Evolutionary conservation across 2,797 vertebrate genomes (phyloP).

Genomic region (Alca torda): DNA sequence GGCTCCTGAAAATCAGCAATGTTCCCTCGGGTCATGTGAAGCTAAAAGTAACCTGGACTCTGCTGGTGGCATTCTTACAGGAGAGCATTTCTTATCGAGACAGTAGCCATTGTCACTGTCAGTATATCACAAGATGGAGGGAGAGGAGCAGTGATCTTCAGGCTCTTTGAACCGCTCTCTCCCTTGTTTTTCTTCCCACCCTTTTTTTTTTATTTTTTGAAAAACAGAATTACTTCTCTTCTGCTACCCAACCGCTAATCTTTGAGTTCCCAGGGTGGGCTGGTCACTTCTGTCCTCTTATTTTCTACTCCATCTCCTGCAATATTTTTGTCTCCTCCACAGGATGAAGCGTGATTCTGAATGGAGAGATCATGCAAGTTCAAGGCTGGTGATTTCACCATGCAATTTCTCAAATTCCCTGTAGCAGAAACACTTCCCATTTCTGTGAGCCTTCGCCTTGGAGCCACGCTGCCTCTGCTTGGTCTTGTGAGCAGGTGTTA

Average conservation of each 20-base stretch:
- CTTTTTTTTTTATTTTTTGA: not conserved
- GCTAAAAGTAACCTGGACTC: not conserved
- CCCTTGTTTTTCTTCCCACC: accelerated
- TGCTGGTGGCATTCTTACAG: not conserved
- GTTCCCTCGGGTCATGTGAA: not conserved
- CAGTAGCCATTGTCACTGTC: not conserved
- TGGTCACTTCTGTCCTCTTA: not conserved
- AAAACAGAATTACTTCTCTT: not conserved
- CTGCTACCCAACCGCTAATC: not conserved
- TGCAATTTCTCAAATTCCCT: not conserved
- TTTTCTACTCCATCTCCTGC: not conserved
- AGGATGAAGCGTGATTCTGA: not conserved
- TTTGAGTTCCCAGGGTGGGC: not conserved
- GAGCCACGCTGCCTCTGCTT: not conserved
- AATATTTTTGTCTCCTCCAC: not conserved
- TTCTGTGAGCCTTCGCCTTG: not conserved
- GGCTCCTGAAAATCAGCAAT: not conserved
- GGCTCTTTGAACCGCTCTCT: not conserved
- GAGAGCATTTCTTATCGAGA: not conserved
- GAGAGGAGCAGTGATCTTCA: not conserved
- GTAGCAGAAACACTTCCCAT: not conserved
- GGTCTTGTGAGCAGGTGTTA: not conserved
- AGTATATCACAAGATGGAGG: not conserved
- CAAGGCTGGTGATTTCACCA: not conserved
- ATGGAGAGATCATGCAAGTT: not conserved